Base-by-base conservation (phyloP, 2,797 vertebrate species). In the Aphelocoma californica region DNA sequence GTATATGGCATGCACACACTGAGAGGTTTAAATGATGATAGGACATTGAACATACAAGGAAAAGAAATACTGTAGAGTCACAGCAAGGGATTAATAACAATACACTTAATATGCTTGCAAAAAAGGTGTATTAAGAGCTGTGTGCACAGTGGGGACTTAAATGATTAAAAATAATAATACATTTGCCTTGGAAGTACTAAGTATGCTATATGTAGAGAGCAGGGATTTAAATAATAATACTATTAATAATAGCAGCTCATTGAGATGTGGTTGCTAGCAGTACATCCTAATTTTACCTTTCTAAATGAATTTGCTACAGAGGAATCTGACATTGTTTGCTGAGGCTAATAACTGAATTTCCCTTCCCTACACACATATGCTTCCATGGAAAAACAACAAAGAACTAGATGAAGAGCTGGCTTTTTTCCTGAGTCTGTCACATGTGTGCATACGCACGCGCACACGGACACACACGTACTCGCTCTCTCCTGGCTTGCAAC, bases 201-300 rank as follows among this genome's bases (percentile, higher is more conserved):
- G 87, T 81, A 86, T 73, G 70, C 66, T 58, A 38, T 93, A 77
- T 77, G 34, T 38, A 66, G 91, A 90, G 88, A 93, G 88, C 67
- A 64, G 57, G 54, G 73, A 81, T 90, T 97, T 95, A 96, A 97
- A 96, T 97, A 96, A 96, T 95, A 95, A 92, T 96, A 34, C 40
- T 92, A 91, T 90, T 88, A 94, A 84, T 90, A 83, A n/a, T 42
- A 93, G 80, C 72, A 78, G 79, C 78, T 94, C 72, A 38, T 85
- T 53, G 81, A 88, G 70, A 78, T 88, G 80, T 83, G 87, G 34
- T 88, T 56, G 87, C 91, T 89, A 88, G 88, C 91, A 77, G 81
- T 94, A 90, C 74, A 90, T 96, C 96, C 92, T 97, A 93, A 95
- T 97, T 91, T 97, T 95, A 94, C 89, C 83, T 95, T 97, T 95